Percentiles rank a stretch among this genome's conserved stretches.
Conservation (phyloP, 2,888 invertebrate genomes). For the Acanthosepion pharaonis region DNA sequence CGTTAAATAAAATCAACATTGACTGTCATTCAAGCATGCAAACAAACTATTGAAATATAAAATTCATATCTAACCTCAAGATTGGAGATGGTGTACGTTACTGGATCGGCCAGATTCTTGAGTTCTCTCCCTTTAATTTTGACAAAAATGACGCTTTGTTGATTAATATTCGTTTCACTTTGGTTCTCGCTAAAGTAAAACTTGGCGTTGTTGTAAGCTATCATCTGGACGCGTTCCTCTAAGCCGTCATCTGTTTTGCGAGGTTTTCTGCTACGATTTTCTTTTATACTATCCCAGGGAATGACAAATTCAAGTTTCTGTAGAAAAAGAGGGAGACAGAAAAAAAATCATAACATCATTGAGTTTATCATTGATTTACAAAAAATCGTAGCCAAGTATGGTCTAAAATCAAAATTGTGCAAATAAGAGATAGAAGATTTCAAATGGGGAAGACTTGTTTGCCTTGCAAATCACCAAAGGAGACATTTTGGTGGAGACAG, state of each 20-base stretch:
- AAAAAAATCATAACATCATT: too few species aligned
- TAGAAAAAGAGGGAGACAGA: neutral
- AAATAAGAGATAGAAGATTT: neutral
- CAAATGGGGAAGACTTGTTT: neutral
- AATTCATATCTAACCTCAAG: conserved; percentile 56
- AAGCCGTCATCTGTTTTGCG: conserved; percentile 52
- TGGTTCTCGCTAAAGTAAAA: conserved; percentile 51
- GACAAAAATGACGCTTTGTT: conserved; percentile 64
- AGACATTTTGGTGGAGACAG: too few species aligned
- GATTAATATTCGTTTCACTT: conserved; percentile 48
- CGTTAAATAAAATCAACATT: neutral
- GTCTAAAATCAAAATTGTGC: too few species aligned
- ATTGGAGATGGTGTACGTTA: conserved; percentile 60
- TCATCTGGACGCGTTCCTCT: conserved; percentile 55
- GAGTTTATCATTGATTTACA: too few species aligned
- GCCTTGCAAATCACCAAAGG: too few species aligned
- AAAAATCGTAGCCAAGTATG: too few species aligned
- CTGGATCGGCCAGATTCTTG: conserved; percentile 59
- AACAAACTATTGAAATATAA: neutral
- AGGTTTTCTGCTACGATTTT: neutral
- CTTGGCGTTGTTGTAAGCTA: conserved; percentile 57
- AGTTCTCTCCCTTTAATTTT: conserved; percentile 59
- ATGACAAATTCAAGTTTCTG: neutral
- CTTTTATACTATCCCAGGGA: neutral
- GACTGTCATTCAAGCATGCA: neutral